Percentiles rank a stretch among this genome's conserved stretches.
phyloP scores from a whole-genome alignment of 2,113 vertebrate genomes.

The Odontesthes bonariensis region DNA sequence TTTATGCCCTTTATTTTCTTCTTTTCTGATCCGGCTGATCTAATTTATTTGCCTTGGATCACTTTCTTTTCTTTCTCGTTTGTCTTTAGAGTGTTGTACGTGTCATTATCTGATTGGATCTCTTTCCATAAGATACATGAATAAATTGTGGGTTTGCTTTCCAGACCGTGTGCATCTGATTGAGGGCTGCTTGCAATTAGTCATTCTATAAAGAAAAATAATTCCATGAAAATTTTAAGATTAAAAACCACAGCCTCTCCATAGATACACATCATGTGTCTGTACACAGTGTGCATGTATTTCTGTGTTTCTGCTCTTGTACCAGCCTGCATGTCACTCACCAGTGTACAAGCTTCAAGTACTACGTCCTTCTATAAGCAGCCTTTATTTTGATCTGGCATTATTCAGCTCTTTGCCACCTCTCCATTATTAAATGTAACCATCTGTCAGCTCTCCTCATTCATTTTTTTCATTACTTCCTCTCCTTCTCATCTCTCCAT shows the following conservation, averaged over 20 bases:
- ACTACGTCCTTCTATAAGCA: conserved; percentile 29
- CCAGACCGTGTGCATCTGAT: neutral
- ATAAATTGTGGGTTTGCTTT: conserved; percentile 2
- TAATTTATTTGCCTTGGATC: neutral
- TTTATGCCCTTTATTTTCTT: neutral
- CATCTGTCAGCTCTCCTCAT: conserved; percentile 57
- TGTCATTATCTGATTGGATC: neutral
- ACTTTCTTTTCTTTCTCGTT: neutral
- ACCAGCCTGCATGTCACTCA: neutral
- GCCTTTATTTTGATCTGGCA: conserved; percentile 49
- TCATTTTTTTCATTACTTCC: conserved; percentile 31
- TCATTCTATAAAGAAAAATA: neutral
- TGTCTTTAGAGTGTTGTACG: neutral
- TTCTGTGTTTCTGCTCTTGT: neutral
- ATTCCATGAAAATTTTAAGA: neutral
- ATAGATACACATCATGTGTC: conserved; percentile 5
- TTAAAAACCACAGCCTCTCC: conserved; percentile 15
- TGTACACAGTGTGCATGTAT: neutral
- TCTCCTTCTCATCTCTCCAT: conserved; percentile 41
- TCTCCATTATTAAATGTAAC: conserved; percentile 62
- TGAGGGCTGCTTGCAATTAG: neutral
- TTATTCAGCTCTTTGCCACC: conserved; percentile 53
- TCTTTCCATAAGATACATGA: conserved; percentile 9
- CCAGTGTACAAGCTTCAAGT: conserved; percentile 11
- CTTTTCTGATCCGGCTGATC: neutral